These are phyloP conservation scores for Rhynchophorus ferrugineus DNA, from an alignment of 1,140 invertebrate genomes.

Conservation along the genomic window DNA sequence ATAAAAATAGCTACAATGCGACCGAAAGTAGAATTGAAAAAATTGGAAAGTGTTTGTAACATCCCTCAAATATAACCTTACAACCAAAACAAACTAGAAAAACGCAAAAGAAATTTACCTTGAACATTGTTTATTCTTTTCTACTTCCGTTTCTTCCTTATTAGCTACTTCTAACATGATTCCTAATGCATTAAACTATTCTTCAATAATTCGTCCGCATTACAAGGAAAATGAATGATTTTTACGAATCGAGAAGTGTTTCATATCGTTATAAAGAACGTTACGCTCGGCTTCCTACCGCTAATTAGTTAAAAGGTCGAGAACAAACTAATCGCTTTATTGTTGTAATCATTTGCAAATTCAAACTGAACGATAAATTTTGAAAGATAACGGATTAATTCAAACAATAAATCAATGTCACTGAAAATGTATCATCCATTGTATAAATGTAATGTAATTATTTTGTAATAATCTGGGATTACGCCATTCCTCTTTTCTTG, in stretches of 20 bases:
- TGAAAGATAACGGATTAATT: no score
- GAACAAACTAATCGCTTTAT: not conserved
- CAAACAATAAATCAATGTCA: no score
- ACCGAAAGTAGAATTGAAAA: constrained; percentile 13
- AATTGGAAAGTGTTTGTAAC: constrained; percentile 9
- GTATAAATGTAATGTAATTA: no score
- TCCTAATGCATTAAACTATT: no score
- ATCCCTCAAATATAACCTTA: not conserved
- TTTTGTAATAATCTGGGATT: no score
- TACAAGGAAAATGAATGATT: not conserved
- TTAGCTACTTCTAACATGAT: not conserved
- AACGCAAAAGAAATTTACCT: not conserved
- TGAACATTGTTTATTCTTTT: not conserved
- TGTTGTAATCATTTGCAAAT: not conserved
- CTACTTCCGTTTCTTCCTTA: not conserved
- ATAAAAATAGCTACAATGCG: constrained; percentile 6
- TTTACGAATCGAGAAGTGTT: not conserved
- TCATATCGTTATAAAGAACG: not conserved
- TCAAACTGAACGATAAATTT: no score
- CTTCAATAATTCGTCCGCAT: not conserved
- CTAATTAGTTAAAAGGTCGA: not conserved
- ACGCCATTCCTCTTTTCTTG: no score
- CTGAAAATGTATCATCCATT: no score
- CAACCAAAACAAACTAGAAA: not conserved
- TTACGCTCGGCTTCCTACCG: not conserved